phyloP scores from a whole-genome alignment of 2,797 vertebrate genomes.

The Leptatherina wallacei region DNA sequence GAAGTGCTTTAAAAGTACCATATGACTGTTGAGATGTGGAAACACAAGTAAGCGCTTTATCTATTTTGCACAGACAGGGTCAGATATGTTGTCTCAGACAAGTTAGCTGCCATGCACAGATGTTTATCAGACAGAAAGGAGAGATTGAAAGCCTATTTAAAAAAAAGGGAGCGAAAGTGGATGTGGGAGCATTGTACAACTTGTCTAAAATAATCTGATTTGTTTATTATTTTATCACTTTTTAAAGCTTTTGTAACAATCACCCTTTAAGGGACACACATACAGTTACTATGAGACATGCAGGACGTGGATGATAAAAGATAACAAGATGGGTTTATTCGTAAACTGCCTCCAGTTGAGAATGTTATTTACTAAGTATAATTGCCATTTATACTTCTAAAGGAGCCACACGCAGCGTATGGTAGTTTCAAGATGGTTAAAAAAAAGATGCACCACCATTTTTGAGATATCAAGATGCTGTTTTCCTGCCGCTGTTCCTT shows the following conservation, averaged over 20 bases:
- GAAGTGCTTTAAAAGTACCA: conserved; percentile 84
- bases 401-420: conserved; percentile 18
- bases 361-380: conserved; percentile 11
- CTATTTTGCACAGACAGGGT: conserved; percentile 76
- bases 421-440: conserved; percentile 8
- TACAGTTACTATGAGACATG: conserved; percentile 45
- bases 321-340: conserved; percentile 13
- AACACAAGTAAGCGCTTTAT: conserved; percentile 65
- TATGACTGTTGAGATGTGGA: conserved; percentile 82
- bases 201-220: conserved; percentile 63
- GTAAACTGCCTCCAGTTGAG: conserved; percentile 40
- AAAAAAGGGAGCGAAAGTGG: conserved; percentile 25
- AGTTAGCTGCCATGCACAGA: conserved; percentile 43
- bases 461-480: conserved; percentile 31
- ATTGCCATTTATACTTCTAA: conserved; percentile 30
- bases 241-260: conserved; percentile 69
- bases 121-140: conserved; percentile 54
- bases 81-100: conserved; percentile 47
- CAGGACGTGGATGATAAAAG: conserved; percentile 29
- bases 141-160: conserved; percentile 66
- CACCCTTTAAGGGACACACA: conserved; percentile 63
- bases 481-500: conserved; percentile 21
- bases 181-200: conserved; percentile 54
- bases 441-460: conserved; percentile 15
- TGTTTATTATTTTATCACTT: conserved; percentile 73